phyloP scores from a whole-genome alignment of 2,888 invertebrate genomes.

The Dicroscelio sp. region DNA sequence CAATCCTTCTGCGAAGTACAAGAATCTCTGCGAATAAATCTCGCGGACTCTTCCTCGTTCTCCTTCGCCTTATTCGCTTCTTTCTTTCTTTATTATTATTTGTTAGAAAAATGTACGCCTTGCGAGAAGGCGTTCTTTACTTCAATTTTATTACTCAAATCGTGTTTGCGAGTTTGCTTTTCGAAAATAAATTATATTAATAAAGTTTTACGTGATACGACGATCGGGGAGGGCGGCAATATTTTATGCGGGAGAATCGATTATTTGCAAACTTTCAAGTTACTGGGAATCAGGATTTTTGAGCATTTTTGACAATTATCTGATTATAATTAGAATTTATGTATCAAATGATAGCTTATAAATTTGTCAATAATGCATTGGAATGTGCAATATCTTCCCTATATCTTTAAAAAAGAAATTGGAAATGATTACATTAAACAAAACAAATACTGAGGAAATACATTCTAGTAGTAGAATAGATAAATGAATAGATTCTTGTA shows the following conservation, averaged over 20 bases:
- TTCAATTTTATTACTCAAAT: conserved; percentile 66
- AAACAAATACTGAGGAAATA: too few relatives aligned
- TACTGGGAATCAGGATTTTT: background rate
- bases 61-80: conserved; percentile 62
- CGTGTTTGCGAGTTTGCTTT: conserved; percentile 60
- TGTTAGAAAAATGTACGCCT: conserved; percentile 49
- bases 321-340: conserved; percentile 44
- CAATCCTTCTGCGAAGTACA: conserved; percentile 50
- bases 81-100: conserved; percentile 59
- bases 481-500: too few relatives aligned
- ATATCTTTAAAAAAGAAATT: too few relatives aligned
- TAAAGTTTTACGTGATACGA: conserved; percentile 44
- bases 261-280: background rate
- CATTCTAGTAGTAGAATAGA: too few relatives aligned
- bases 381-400: too few relatives aligned
- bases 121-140: conserved; percentile 64
- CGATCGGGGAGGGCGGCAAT: conserved; percentile 14
- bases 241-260: conserved; percentile 19
- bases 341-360: too few relatives aligned
- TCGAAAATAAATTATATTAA: conserved; percentile 70
- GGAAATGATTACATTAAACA: too few relatives aligned
- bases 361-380: too few relatives aligned
- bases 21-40: conserved; percentile 67
- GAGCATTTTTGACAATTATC: conserved; percentile 29
- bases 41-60: conserved; percentile 63